Conservation (phyloP, 2,797 vertebrate genomes). For the Enteromius afrohamiltoni region DNA sequence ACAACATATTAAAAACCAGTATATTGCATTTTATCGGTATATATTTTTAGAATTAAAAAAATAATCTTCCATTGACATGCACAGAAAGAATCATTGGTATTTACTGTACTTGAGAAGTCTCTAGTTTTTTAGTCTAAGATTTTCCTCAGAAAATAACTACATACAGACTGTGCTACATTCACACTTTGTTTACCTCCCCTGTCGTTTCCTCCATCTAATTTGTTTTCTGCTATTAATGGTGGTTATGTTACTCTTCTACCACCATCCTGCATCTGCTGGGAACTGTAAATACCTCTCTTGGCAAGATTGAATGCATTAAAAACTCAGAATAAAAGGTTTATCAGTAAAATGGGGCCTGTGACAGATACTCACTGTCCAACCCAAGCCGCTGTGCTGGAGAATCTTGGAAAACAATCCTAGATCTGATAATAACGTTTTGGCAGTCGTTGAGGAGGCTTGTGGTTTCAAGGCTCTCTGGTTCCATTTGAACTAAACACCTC, state of each 20-base stretch:
- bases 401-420: conserved; percentile 43
- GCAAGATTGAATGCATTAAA: conserved; percentile 24
- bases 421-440: conserved; percentile 44
- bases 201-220: neutral
- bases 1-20: neutral
- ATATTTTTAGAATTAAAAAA: neutral
- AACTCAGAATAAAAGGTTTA: conserved; percentile 18
- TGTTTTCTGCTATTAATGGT: neutral
- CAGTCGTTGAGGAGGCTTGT: conserved; percentile 28
- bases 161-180: neutral
- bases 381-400: conserved; percentile 18
- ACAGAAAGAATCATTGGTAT: neutral
- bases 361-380: conserved; percentile 20
- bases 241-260: neutral
- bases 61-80: neutral
- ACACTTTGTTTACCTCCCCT: conserved; percentile 26
- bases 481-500: conserved; percentile 33
- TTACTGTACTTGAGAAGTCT: conserved; percentile 5
- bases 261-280: conserved; percentile 26
- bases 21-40: neutral
- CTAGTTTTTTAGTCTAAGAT: neutral
- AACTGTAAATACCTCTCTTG: conserved; percentile 27
- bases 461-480: conserved; percentile 46
- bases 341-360: conserved; percentile 15
- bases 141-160: neutral